phyloP scores from a whole-genome alignment of 2,888 invertebrate species.

The Lepidonotus clava region DNA sequence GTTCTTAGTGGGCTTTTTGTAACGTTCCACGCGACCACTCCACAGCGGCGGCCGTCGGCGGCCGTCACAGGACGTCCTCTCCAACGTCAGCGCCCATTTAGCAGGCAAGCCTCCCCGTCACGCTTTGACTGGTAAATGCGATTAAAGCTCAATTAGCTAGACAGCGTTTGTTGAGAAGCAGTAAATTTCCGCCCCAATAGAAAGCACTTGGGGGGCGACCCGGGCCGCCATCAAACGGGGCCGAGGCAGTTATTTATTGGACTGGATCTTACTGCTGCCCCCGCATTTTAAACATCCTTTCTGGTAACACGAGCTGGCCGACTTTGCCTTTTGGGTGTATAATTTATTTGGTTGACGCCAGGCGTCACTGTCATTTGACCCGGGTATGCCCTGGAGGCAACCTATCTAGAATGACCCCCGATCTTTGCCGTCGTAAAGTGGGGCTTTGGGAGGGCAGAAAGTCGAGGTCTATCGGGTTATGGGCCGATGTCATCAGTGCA shows the following conservation, averaged over 20 bases:
- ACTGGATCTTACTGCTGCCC: too few species aligned
- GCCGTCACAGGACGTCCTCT: background rate
- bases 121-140: slow-evolving; percentile 32
- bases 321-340: too few species aligned
- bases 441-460: background rate
- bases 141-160: slow-evolving; percentile 33
- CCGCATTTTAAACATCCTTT: too few species aligned
- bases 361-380: too few species aligned
- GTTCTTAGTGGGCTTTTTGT: background rate
- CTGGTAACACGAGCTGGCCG: too few species aligned
- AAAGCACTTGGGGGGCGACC: too few species aligned
- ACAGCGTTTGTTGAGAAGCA: slow-evolving; percentile 1
- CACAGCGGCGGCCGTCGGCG: background rate
- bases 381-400: too few species aligned
- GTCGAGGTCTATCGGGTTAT: background rate
- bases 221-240: too few species aligned
- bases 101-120: background rate
- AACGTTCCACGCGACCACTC: background rate
- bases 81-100: slow-evolving; percentile 12
- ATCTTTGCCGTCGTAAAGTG: too few species aligned
- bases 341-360: too few species aligned
- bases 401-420: too few species aligned
- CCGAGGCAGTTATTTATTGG: too few species aligned
- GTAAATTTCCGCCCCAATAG: background rate
- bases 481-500: background rate